These are phyloP conservation scores for Synodontis membranacea DNA, from an alignment of 2,113 vertebrate species.

Conservation along the genomic window DNA sequence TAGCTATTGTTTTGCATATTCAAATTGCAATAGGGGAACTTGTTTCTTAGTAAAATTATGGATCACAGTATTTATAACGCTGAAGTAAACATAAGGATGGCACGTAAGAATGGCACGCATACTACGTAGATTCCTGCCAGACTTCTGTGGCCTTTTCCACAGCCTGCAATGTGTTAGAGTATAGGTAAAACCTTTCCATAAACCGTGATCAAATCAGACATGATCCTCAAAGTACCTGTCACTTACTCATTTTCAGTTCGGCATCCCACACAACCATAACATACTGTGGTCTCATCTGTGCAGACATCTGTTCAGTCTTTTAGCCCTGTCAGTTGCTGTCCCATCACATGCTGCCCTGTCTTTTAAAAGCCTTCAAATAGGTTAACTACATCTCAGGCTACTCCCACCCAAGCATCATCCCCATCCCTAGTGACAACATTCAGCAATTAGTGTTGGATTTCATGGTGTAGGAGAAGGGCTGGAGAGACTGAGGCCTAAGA, in stretches of 20 bases:
- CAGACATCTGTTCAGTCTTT: constrained; percentile 26
- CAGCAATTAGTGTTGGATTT: constrained; percentile 62
- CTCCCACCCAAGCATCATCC: constrained; percentile 32
- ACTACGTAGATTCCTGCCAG: neutral
- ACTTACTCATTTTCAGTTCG: constrained; percentile 42
- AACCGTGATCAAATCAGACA: constrained; percentile 50
- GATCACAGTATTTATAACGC: neutral
- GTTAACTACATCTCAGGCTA: constrained; percentile 60
- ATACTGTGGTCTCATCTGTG: neutral
- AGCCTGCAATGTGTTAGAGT: neutral
- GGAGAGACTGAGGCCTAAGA: constrained; percentile 30
- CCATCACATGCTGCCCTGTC: neutral
- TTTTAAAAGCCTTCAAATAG: constrained; percentile 55
- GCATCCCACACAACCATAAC: constrained; percentile 13
- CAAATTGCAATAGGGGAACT: constrained; percentile 39
- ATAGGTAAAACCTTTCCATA: constrained; percentile 21
- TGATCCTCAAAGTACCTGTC: constrained; percentile 33
- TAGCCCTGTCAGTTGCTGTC: constrained; percentile 12
- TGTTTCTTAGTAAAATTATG: constrained; percentile 19
- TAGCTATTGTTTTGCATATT: constrained; percentile 41
- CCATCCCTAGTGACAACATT: constrained; percentile 55
- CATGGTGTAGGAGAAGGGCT: constrained; percentile 47
- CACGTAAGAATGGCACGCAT: neutral
- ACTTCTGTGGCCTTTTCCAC: neutral
- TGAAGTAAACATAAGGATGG: constrained; percentile 3